phyloP scores from a whole-genome alignment of 2,113 vertebrate species.

The Ornithorhynchus anatinus region DNA sequence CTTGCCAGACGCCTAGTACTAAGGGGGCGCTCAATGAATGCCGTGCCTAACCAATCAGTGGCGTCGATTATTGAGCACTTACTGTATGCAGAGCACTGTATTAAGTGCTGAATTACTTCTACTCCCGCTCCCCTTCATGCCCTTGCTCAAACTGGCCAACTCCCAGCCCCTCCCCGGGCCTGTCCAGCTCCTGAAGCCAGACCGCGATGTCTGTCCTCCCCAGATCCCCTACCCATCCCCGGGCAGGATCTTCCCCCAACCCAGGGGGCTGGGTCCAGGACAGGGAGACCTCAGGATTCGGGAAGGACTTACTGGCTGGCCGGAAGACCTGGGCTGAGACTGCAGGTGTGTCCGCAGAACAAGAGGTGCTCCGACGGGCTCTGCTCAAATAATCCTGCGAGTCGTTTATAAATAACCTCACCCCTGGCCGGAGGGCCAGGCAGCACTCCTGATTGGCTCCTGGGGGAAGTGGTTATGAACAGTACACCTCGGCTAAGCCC shows the following conservation, averaged over 20 bases:
- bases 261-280: no score
- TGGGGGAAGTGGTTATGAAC: conserved; percentile 72
- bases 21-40: no score
- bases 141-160: background rate
- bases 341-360: conserved; percentile 63
- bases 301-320: conserved; percentile 54
- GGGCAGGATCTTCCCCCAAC: no score
- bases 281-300: no score
- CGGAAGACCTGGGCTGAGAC: conserved; percentile 51
- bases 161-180: background rate
- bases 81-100: no score
- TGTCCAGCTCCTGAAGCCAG: background rate
- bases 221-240: background rate
- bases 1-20: no score
- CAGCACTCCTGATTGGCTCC: conserved; percentile 76
- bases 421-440: conserved; percentile 71
- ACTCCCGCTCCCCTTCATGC: background rate
- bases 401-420: conserved; percentile 82
- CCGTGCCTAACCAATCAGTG: conserved; percentile 69
- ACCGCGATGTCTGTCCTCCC: background rate
- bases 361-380: conserved; percentile 64
- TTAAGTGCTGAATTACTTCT: no score
- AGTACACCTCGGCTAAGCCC: conserved; percentile 70
- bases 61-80: conserved; percentile 61
- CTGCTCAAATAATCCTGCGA: conserved; percentile 72